A percentile compares a stretch with the other conserved stretches of the same genome.
These are phyloP conservation scores for Ectropis grisescens DNA, from an alignment of 1,140 invertebrate species.

Conservation along the genomic window DNA sequence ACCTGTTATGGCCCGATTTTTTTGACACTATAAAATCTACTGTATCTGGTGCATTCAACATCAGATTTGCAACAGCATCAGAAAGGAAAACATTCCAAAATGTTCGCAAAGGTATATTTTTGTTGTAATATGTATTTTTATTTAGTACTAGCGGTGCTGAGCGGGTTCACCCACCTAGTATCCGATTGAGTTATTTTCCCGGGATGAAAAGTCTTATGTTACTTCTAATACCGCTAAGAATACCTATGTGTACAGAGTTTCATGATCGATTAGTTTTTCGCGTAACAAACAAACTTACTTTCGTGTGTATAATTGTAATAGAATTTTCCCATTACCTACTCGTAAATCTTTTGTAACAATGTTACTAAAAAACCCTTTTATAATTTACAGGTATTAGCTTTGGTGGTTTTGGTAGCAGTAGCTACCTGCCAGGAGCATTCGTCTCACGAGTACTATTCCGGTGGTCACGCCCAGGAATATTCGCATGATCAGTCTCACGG, in stretches of 20 bases:
- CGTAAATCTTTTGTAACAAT: too few relatives aligned
- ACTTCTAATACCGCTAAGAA: too few relatives aligned
- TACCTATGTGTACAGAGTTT: too few relatives aligned
- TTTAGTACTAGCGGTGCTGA: too few relatives aligned
- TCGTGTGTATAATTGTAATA: too few relatives aligned
- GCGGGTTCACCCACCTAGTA: too few relatives aligned
- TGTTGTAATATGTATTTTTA: too few relatives aligned
- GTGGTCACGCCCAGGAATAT: slow-evolving; percentile 6
- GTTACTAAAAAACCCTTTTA: background rate
- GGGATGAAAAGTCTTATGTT: too few relatives aligned
- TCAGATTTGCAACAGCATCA: slow-evolving; percentile 14
- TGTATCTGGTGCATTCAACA: slow-evolving; percentile 7
- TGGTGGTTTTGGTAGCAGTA: slow-evolving; percentile 7
- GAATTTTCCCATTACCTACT: too few relatives aligned
- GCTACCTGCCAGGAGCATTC: slow-evolving; percentile 14
- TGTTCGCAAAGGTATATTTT: slow-evolving; percentile 16
- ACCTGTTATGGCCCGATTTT: slow-evolving; percentile 17
- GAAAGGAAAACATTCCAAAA: slow-evolving; percentile 13
- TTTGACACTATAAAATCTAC: slow-evolving; percentile 23
- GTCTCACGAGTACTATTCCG: background rate
- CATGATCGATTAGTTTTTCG: too few relatives aligned
- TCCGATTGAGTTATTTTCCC: too few relatives aligned
- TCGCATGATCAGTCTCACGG: slow-evolving; percentile 7
- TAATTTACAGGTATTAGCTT: slow-evolving; percentile 12
- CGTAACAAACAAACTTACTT: too few relatives aligned